These are phyloP conservation scores for Auanema sp. DNA, from an alignment of 2,888 invertebrate genomes.

Conservation along the genomic window DNA sequence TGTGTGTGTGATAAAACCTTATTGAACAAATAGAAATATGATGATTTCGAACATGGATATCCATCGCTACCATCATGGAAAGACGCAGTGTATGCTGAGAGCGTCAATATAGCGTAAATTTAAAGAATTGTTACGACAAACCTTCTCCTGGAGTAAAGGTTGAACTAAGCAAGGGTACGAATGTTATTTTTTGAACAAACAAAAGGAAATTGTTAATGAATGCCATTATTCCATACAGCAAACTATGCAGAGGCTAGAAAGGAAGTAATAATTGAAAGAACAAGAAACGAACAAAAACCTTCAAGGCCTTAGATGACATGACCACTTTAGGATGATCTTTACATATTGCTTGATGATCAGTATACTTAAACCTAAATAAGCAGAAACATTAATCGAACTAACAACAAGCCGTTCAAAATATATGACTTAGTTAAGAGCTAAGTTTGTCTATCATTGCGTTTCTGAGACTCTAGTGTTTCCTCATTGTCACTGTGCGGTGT, in stretches of 20 bases:
- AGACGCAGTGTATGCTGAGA: slow-evolving; percentile 48
- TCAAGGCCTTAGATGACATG: slow-evolving; percentile 25
- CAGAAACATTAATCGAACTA: not conserved
- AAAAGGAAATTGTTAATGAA: not conserved
- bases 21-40: slow-evolving; percentile 57
- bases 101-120: slow-evolving; percentile 7
- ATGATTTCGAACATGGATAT: slow-evolving; percentile 52
- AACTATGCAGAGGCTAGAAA: not conserved
- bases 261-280: not conserved
- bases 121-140: not conserved
- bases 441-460: slow-evolving; percentile 17
- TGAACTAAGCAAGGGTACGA: not conserved
- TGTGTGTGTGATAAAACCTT: slow-evolving; percentile 22
- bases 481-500: slow-evolving; percentile 4
- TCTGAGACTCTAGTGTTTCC: slow-evolving; percentile 20
- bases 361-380: slow-evolving; percentile 38
- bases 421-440: slow-evolving; percentile 18
- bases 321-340: slow-evolving; percentile 30
- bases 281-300: slow-evolving; percentile 23
- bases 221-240: not conserved
- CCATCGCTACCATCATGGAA: slow-evolving; percentile 51
- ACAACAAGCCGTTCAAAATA: not conserved
- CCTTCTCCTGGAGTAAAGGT: not conserved
- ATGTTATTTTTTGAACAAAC: not conserved
- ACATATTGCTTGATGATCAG: slow-evolving; percentile 59